A percentile compares a stretch with the other conserved stretches of the same genome.
phyloP scores from a whole-genome alignment of 2,888 invertebrate genomes.

The Tiliacea citrago region DNA sequence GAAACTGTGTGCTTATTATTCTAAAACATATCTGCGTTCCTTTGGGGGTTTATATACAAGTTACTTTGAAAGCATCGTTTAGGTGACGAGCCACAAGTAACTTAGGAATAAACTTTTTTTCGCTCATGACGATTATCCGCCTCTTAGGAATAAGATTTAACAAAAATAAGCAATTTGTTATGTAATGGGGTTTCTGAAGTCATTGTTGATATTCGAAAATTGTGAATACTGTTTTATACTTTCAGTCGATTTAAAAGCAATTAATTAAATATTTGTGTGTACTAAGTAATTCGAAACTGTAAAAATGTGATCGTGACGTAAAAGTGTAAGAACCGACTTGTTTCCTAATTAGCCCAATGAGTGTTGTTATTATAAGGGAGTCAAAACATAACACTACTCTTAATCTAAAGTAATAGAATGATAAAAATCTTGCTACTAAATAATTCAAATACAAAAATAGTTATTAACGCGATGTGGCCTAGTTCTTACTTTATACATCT shows the following conservation, averaged over 20 bases:
- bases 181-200: constrained; percentile 58
- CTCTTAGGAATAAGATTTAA: constrained; percentile 85
- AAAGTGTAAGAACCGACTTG: constrained; percentile 62
- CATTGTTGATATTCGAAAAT: constrained; percentile 61
- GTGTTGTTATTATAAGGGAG: constrained; percentile 41
- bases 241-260: constrained; percentile 51
- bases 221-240: constrained; percentile 57
- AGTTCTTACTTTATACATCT: no score
- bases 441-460: constrained; percentile 1
- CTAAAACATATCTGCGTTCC: constrained; percentile 62
- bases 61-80: constrained; percentile 59
- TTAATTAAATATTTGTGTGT: constrained; percentile 52
- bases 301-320: constrained; percentile 60
- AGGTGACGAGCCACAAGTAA: constrained; percentile 56
- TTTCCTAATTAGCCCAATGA: constrained; percentile 39
- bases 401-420: background rate
- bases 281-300: constrained; percentile 55
- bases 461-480: constrained; percentile 2
- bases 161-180: constrained; percentile 73
- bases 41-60: constrained; percentile 56
- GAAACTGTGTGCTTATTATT: constrained; percentile 43
- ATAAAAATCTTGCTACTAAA: background rate
- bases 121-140: constrained; percentile 86
- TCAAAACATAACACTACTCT: background rate
- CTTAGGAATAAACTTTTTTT: constrained; percentile 70